Base-by-base conservation (phyloP, 2,888 invertebrate genomes). In the Conchocele bisecta region DNA sequence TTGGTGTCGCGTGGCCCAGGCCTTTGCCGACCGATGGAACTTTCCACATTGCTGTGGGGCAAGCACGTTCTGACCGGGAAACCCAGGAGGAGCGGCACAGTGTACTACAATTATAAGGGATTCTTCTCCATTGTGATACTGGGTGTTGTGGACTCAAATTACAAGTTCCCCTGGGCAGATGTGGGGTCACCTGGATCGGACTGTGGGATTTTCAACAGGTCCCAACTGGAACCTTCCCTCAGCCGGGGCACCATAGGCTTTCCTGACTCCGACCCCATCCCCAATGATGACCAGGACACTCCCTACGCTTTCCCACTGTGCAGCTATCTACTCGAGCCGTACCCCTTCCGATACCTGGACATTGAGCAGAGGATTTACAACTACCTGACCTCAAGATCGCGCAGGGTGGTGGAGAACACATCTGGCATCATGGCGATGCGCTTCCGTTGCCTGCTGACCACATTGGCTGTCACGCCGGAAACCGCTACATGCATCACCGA, bases 321-420 rank as follows among this genome's bases (percentile, higher is more conserved):
- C n/a, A 48, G 59, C 48, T 24, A 51, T 61, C 37, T 59, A 31
- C 26, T 53, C n/a, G 53, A 53, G 29, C 51, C 61, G 3, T 61
- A 33, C 26, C 11, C 37, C 13, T 24, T 37, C 17, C 60, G 48
- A 9, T 26, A 17, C n/a, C 2, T 39, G 3, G 41, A 37, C 29
- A 20, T 53, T 15, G 41, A 63, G n/a, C 29, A 53, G 17, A 54
- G 54, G n/a, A 63, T 63, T 7, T 42, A 24, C 17, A 63, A 63
- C 24, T 63, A 63, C 33, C 26, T 42, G n/a, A n/a, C n/a, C n/a
- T n/a, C n/a, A n/a, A n/a, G n/a, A n/a, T n/a, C n/a, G n/a, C n/a
- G n/a, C n/a, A n/a, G n/a, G n/a, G n/a, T n/a, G n/a, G n/a, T n/a
- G n/a, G n/a, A n/a, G n/a, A n/a, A n/a, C n/a, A n/a, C n/a, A n/a